Percentiles rank a stretch among this genome's conserved stretches.
phyloP scores from a whole-genome alignment of 2,888 invertebrate genomes.

The Byasa hedistus region DNA sequence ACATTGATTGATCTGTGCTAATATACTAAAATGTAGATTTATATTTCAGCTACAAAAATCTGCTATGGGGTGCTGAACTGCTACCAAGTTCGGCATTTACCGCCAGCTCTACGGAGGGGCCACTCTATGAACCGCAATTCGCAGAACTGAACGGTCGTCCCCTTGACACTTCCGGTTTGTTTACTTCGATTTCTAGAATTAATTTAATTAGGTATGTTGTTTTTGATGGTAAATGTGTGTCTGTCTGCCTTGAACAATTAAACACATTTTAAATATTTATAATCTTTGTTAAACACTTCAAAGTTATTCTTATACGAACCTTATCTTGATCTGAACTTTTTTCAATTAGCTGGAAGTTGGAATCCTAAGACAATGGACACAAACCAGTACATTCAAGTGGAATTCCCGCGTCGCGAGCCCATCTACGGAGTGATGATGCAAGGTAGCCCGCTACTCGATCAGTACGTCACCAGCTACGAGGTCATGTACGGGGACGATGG shows the following conservation, averaged over 20 bases:
- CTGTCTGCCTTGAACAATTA: too few relatives aligned
- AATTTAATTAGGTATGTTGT: background rate
- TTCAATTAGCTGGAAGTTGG: constrained; percentile 82
- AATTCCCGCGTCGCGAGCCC: constrained; percentile 82
- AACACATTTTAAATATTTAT: too few relatives aligned
- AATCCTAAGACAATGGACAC: constrained; percentile 79
- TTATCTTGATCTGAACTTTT: background rate
- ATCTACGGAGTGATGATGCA: constrained; percentile 87
- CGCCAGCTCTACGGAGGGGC: constrained; percentile 78
- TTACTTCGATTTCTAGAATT: too few relatives aligned
- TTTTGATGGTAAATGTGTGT: background rate
- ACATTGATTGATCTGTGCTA: too few relatives aligned
- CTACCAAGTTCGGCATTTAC: constrained; percentile 77
- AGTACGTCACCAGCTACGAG: constrained; percentile 89
- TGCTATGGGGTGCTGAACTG: constrained; percentile 67
- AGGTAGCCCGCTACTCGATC: constrained; percentile 84
- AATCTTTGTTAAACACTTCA: too few relatives aligned
- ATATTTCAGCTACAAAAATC: constrained; percentile 52
- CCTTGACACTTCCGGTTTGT: constrained; percentile 41
- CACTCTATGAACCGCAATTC: constrained; percentile 73
- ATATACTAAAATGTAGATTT: background rate
- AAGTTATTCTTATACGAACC: background rate
- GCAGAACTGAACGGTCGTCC: constrained; percentile 69
- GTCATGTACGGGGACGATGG: constrained; percentile 86
- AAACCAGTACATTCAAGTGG: constrained; percentile 85